Conservation (phyloP, 2,113 vertebrate species). For the Sturnira hondurensis region DNA sequence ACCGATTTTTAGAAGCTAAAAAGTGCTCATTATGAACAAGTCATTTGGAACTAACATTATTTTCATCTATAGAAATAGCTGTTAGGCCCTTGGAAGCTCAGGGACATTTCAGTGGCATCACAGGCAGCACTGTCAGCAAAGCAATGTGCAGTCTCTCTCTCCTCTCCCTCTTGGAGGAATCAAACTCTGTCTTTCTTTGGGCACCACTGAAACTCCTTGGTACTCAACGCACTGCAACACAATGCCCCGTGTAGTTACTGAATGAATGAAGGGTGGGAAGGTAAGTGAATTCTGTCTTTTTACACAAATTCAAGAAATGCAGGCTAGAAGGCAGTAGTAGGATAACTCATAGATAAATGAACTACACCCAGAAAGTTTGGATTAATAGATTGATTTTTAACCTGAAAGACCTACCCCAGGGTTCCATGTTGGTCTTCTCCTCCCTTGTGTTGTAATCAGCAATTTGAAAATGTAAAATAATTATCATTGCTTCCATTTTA, state of each 20-base stretch:
- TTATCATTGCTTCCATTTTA: not conserved
- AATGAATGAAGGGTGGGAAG: not conserved
- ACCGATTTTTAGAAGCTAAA: not conserved
- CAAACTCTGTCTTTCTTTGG: not conserved
- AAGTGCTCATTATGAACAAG: not conserved
- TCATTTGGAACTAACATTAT: not conserved
- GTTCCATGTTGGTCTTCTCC: not conserved
- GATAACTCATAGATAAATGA: not conserved
- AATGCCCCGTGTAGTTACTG: accelerated
- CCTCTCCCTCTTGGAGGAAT: not conserved
- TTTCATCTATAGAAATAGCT: not conserved
- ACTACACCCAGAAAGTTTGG: not conserved
- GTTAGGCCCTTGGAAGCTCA: not conserved
- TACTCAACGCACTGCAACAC: not conserved
- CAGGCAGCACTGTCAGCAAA: not conserved
- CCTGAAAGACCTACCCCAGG: not conserved
- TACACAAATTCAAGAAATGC: not conserved
- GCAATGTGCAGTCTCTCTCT: not conserved
- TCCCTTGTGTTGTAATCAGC: not conserved
- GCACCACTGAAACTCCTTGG: not conserved
- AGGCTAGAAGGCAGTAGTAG: not conserved
- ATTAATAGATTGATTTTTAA: not conserved
- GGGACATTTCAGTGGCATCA: not conserved
- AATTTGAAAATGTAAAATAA: not conserved
- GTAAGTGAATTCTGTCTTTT: not conserved